phyloP scores from a whole-genome alignment of 2,797 vertebrate genomes.

The Microctenopoma stevenorrisi region DNA sequence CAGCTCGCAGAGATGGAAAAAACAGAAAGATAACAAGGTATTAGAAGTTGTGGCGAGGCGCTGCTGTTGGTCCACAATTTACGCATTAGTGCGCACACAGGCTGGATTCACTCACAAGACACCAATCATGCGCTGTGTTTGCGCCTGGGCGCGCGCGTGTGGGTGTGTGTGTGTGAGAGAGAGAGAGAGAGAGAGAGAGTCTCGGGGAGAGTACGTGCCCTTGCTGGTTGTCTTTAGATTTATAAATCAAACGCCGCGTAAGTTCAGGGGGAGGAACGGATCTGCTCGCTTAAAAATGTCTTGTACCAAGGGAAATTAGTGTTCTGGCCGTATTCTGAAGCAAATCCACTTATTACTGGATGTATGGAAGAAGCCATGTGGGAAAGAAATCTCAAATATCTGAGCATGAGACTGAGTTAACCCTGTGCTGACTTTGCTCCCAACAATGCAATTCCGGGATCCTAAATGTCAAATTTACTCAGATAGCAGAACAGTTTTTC shows the following conservation, averaged over 20 bases:
- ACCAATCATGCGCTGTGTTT: conserved; percentile 21
- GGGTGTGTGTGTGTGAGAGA: background rate
- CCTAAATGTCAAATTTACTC: background rate
- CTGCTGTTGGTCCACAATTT: conserved; percentile 33
- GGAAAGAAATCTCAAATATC: background rate
- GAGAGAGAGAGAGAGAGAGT: background rate
- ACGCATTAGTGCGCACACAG: conserved; percentile 46
- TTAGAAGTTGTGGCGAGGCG: conserved; percentile 47
- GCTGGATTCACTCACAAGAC: conserved; percentile 46
- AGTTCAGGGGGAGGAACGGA: conserved; percentile 2
- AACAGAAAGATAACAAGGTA: conserved; percentile 42
- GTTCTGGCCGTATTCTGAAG: conserved; percentile 11
- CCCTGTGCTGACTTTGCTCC: background rate
- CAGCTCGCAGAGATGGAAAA: conserved; percentile 29
- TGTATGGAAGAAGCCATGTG: background rate
- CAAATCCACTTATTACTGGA: conserved; percentile 2
- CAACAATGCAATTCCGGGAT: background rate
- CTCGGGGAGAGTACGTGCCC: conserved; percentile 32
- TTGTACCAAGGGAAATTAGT: background rate
- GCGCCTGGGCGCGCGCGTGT: too few species aligned
- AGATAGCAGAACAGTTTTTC: background rate
- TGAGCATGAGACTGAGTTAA: background rate
- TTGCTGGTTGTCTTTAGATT: conserved; percentile 36
- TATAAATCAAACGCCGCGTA: conserved; percentile 28
- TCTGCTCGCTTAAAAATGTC: conserved; percentile 14